A percentile compares a stretch with the other conserved stretches of the same genome.
Conservation (phyloP, 2,797 vertebrate species). For the Falco cherrug region DNA sequence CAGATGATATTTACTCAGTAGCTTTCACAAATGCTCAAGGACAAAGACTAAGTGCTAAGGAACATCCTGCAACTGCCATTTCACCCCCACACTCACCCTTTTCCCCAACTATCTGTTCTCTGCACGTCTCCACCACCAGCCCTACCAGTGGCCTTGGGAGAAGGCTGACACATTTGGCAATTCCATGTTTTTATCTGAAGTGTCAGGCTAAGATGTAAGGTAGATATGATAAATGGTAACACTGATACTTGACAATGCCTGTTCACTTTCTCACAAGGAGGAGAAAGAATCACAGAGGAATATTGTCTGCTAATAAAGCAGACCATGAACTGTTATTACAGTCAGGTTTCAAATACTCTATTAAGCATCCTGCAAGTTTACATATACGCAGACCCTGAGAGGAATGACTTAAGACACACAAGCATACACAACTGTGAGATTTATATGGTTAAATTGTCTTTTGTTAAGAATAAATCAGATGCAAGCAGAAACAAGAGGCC, state of each 20-base stretch:
- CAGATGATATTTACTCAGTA: not conserved
- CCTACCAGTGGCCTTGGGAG: not conserved
- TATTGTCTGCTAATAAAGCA: not conserved
- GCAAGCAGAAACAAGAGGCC: not conserved
- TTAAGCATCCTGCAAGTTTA: not conserved
- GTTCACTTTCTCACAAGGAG: not conserved
- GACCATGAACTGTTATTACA: not conserved
- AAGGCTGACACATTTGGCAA: not conserved
- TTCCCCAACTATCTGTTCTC: not conserved
- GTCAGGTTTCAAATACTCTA: not conserved
- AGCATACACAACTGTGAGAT: not conserved
- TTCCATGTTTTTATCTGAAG: not conserved
- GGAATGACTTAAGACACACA: not conserved
- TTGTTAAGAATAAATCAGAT: not conserved
- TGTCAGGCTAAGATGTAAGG: not conserved
- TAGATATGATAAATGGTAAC: not conserved
- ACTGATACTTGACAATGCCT: not conserved
- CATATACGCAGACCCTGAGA: not conserved
- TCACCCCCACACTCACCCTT: not conserved
- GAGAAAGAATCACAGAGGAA: not conserved
- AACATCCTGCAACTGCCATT: not conserved
- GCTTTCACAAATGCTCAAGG: not conserved
- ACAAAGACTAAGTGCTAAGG: not conserved
- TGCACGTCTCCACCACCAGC: not conserved
- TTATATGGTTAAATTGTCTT: not conserved